phyloP scores from a whole-genome alignment of 2,888 invertebrate genomes.

The Microlaimidae sp. region DNA sequence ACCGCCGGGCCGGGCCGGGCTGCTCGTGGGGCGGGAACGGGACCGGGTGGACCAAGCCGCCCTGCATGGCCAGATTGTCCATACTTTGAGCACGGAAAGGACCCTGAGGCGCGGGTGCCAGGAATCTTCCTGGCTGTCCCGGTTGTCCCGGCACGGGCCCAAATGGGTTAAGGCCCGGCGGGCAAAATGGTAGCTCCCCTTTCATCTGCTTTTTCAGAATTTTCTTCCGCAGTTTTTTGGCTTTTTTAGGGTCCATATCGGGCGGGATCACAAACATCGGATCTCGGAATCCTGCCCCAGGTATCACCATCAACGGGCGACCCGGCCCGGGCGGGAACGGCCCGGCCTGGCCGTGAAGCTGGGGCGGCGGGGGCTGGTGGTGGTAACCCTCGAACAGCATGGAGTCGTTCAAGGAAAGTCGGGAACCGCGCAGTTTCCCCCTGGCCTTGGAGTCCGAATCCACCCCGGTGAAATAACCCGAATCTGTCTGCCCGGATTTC shows the following conservation, averaged over 20 bases:
- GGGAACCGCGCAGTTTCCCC: background rate
- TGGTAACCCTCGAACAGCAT: background rate
- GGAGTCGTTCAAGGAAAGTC: background rate
- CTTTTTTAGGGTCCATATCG: conserved; percentile 2
- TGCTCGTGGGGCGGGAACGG: background rate
- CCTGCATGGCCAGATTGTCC: background rate
- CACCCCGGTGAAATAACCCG: conserved; percentile 1
- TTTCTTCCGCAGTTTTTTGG: conserved; percentile 2
- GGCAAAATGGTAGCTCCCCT: background rate
- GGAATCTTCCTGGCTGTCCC: background rate
- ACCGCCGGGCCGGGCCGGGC: background rate
- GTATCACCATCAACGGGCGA: background rate
- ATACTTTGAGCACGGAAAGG: background rate
- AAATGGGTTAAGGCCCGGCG: background rate
- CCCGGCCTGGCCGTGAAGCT: background rate
- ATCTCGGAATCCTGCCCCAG: background rate
- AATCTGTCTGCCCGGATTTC: background rate
- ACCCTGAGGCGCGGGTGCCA: too few relatives aligned
- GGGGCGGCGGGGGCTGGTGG: background rate
- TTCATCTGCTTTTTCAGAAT: conserved; percentile 1
- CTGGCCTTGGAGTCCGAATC: conserved; percentile 2
- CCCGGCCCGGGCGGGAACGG: background rate
- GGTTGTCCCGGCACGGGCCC: background rate
- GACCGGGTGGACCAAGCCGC: too few relatives aligned
- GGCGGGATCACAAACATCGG: background rate